Evolutionary conservation across 2,888 invertebrate species (phyloP).

Genomic region (Tetheella fluctuosa): DNA sequence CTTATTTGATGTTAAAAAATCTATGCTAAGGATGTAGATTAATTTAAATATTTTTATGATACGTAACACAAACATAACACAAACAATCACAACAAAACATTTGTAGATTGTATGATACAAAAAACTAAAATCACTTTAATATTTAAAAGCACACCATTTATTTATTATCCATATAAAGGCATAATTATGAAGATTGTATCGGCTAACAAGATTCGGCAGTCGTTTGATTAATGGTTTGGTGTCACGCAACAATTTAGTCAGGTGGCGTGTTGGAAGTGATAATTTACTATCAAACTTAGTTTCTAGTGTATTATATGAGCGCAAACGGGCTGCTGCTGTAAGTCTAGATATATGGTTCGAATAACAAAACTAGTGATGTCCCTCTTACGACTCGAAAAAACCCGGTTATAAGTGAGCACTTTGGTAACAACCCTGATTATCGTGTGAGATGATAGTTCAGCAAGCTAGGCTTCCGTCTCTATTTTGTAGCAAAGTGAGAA

Average conservation of each 20-base stretch:
- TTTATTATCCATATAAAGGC: slow-evolving; percentile 38
- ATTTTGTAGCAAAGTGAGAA: no score
- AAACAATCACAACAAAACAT: background rate
- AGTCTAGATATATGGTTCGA: background rate
- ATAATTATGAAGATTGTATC: slow-evolving; percentile 50
- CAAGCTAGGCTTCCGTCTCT: no score
- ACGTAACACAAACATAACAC: no score
- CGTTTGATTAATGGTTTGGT: slow-evolving; percentile 62
- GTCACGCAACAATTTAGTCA: slow-evolving; percentile 69
- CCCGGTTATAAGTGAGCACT: background rate
- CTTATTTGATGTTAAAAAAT: background rate
- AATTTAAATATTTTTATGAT: no score
- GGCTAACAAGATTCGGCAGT: slow-evolving; percentile 59
- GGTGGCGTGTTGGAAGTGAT: slow-evolving; percentile 58
- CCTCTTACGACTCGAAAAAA: background rate
- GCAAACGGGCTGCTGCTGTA: background rate
- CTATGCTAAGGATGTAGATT: no score
- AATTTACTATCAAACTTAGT: slow-evolving; percentile 47
- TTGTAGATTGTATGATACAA: background rate
- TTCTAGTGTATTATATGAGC: slow-evolving; percentile 21
- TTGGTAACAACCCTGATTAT: no score
- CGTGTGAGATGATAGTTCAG: no score
- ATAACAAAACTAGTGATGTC: background rate
- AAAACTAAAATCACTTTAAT: background rate
- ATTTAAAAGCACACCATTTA: slow-evolving; percentile 20